Conservation (phyloP, 92 coral and sea anemone genomes). For the Scolanthus callimorphus region DNA sequence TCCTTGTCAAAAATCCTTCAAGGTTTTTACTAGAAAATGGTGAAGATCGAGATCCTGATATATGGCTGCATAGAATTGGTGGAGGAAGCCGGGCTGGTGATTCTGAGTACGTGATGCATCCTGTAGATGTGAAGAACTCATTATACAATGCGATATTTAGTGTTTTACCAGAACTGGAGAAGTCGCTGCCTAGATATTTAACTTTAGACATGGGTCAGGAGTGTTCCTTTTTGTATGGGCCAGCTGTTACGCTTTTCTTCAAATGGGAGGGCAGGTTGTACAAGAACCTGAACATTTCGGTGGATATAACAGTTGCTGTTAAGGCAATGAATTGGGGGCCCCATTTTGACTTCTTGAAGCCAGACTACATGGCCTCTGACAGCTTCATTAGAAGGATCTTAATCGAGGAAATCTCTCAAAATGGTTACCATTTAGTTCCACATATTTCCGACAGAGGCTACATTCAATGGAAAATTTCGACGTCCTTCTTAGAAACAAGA, state of each 20-base stretch:
- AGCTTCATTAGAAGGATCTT: constrained; percentile 7
- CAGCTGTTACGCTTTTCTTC: constrained; percentile 26
- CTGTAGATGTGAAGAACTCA: constrained; percentile 25
- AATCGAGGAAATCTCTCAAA: constrained; percentile 8
- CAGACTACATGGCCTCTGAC: constrained; percentile 11
- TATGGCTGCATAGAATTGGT: constrained; percentile 15
- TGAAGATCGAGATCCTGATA: not conserved
- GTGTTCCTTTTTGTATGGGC: constrained; percentile 17
- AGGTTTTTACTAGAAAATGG: not conserved
- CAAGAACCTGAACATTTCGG: constrained; percentile 20
- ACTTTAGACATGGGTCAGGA: constrained; percentile 5
- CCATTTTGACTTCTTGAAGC: constrained; percentile 16
- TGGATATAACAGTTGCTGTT: constrained; percentile 24
- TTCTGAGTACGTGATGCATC: constrained; percentile 14
- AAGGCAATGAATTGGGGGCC: constrained; percentile 22
- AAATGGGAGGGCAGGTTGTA: constrained; percentile 19
- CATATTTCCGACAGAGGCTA: constrained; percentile 18
- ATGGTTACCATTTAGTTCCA: constrained; percentile 32
- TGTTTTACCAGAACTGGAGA: constrained; percentile 5
- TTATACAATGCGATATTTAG: constrained; percentile 5
- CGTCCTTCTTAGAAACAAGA: constrained; percentile 23
- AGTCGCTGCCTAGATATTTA: constrained; percentile 8
- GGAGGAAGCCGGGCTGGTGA: too few relatives aligned
- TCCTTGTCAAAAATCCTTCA: constrained; percentile 9
- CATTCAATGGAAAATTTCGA: constrained; percentile 27